These are phyloP conservation scores for Callipepla squamata DNA, from an alignment of 2,113 vertebrate species.

Conservation along the genomic window DNA sequence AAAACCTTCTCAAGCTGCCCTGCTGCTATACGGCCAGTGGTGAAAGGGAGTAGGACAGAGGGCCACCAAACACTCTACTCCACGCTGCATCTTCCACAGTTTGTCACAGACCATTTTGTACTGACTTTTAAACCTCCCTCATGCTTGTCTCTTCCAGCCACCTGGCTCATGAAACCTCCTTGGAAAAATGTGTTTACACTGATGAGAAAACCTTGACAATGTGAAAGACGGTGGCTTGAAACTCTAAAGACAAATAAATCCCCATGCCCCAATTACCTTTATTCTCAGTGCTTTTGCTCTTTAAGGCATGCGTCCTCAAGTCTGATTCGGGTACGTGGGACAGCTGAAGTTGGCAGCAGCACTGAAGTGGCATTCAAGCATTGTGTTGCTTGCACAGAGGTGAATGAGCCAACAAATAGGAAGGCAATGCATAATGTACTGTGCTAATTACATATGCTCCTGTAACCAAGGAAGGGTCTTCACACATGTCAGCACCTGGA, in stretches of 20 bases:
- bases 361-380: neutral
- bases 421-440: conserved; percentile 15
- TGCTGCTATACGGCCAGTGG: neutral
- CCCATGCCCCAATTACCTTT: neutral
- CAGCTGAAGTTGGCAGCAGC: neutral
- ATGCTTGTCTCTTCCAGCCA: neutral
- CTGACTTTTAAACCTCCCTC: neutral
- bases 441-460: conserved; percentile 30
- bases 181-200: neutral
- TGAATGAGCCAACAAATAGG: neutral
- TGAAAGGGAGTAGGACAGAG: neutral
- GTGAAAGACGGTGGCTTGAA: neutral
- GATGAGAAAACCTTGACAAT: neutral
- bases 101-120: neutral
- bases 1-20: neutral
- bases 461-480: conserved; percentile 16
- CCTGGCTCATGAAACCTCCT: neutral
- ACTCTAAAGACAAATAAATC: neutral
- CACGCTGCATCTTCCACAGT: neutral
- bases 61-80: neutral
- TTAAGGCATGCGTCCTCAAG: neutral
- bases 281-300: neutral
- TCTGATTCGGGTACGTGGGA: neutral
- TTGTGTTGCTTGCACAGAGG: neutral
- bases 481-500: neutral